Percentiles rank a stretch among this genome's conserved stretches.
Evolutionary conservation across 2,797 vertebrate species (phyloP).

Genomic region (Oreochromis mossambicus): DNA sequence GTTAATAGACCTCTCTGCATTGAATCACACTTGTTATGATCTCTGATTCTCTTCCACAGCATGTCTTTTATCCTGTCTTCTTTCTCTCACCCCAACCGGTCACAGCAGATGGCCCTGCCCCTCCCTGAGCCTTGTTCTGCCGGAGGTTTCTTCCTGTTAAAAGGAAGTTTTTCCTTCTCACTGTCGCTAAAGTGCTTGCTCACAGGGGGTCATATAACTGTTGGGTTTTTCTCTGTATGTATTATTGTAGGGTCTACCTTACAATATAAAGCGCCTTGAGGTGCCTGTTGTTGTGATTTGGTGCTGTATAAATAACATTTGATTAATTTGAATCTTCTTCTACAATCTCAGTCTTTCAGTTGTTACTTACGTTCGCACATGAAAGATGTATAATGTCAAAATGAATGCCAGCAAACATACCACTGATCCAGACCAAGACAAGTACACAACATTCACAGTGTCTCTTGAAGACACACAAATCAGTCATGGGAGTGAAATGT

Average conservation of each 20-base stretch:
- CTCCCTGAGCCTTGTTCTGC: background rate
- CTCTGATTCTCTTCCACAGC: background rate
- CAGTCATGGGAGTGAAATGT: slow-evolving; percentile 24
- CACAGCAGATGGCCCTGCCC: background rate
- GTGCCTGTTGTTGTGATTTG: background rate
- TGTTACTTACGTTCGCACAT: background rate
- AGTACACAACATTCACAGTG: background rate
- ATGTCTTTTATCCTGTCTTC: background rate
- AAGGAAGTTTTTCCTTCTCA: background rate
- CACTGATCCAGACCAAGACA: background rate
- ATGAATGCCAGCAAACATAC: background rate
- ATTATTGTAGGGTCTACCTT: background rate
- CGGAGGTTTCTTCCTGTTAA: background rate
- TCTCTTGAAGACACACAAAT: slow-evolving; percentile 19
- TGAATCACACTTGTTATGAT: background rate
- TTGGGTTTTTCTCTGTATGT: background rate
- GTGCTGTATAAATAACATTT: background rate
- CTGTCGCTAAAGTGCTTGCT: background rate
- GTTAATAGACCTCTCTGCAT: background rate
- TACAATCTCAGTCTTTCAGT: background rate
- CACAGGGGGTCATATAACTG: background rate
- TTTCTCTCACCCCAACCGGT: background rate
- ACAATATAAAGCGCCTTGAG: background rate
- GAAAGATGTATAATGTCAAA: background rate
- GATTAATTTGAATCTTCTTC: background rate